Evolutionary conservation across 1,140 invertebrate species (phyloP).

Genomic region (Bombus confusus): DNA sequence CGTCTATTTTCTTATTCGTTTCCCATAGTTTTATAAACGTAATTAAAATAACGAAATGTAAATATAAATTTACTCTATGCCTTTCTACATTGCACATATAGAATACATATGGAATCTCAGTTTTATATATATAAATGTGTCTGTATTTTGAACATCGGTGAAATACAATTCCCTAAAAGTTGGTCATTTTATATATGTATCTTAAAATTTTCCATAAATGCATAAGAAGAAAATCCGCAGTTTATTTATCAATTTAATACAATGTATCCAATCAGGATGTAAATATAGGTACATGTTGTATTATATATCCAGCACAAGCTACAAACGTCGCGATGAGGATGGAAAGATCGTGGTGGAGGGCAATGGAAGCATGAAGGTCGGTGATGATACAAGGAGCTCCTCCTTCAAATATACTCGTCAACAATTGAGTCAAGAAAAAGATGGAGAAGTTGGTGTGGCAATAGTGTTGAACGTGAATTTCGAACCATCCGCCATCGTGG

Average conservation of each 20-base stretch:
- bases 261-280: background rate
- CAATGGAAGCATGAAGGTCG: constrained; percentile 85
- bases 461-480: constrained; percentile 82
- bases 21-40: too few relatives aligned
- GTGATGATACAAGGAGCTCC: constrained; percentile 86
- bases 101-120: too few relatives aligned
- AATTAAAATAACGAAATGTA: too few relatives aligned
- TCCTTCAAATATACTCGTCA: constrained; percentile 89
- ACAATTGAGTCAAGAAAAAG: constrained; percentile 83
- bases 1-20: too few relatives aligned
- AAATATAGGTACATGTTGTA: constrained; percentile 33
- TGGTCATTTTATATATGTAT: too few relatives aligned
- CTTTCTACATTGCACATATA: too few relatives aligned
- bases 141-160: too few relatives aligned
- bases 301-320: constrained; percentile 83
- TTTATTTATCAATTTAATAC: background rate
- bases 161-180: too few relatives aligned
- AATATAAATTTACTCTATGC: too few relatives aligned
- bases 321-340: constrained; percentile 87
- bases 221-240: background rate
- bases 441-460: constrained; percentile 85
- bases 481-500: constrained; percentile 82
- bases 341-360: constrained; percentile 88
- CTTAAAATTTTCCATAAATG: background rate
- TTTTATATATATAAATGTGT: too few relatives aligned